phyloP scores from a whole-genome alignment of 64 coral and sea anemone genomes.

The Actinia tenebrosa region DNA sequence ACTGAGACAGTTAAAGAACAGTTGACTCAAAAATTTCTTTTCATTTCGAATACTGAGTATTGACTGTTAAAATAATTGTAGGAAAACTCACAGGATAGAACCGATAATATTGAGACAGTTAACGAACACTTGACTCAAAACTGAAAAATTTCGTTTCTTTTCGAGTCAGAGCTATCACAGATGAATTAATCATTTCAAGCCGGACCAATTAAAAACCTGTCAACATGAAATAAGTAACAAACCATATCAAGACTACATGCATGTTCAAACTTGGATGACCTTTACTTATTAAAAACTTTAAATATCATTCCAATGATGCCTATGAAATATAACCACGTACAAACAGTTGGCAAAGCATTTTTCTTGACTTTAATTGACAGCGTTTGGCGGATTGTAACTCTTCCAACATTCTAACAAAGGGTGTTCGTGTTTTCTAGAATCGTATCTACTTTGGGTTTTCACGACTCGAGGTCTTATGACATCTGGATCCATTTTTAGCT shows the following conservation, averaged over 20 bases:
- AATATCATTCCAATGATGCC: neutral
- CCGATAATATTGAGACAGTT: too few species aligned
- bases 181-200: neutral
- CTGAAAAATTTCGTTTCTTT: too few species aligned
- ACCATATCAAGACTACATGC: neutral
- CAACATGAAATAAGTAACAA: neutral
- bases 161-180: too few species aligned
- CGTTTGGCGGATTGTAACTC: slow-evolving; percentile 33
- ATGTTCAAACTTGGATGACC: neutral
- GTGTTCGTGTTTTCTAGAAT: slow-evolving; percentile 60
- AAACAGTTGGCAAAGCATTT: neutral
- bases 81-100: too few species aligned
- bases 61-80: too few species aligned
- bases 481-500: slow-evolving; percentile 80
- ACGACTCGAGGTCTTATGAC: slow-evolving; percentile 72
- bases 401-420: slow-evolving; percentile 77
- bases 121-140: too few species aligned
- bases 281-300: neutral
- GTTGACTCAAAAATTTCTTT: too few species aligned
- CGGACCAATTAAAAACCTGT: neutral
- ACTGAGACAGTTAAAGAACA: too few species aligned
- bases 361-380: neutral
- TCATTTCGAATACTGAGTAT: too few species aligned
- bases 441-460: slow-evolving; percentile 69
- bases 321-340: neutral